phyloP scores from a whole-genome alignment of 2,797 vertebrate genomes.

The Coranthus polyacanthus region DNA sequence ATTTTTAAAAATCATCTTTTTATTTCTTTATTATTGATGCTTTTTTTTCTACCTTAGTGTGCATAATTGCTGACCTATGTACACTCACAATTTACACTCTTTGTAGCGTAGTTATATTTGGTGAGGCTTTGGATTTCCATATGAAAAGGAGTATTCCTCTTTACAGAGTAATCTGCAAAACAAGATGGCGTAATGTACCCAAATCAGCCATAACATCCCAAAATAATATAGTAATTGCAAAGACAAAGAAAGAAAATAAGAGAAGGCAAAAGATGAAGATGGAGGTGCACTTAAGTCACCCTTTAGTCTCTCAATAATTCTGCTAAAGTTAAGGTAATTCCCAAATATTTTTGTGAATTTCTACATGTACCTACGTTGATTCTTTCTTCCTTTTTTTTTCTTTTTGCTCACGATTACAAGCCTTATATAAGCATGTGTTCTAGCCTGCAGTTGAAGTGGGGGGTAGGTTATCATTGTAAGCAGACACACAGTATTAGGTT shows the following conservation, averaged over 20 bases:
- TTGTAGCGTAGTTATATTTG: conserved; percentile 28
- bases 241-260: conserved; percentile 17
- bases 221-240: conserved; percentile 14
- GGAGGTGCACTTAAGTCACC: too few species aligned
- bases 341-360: too few species aligned
- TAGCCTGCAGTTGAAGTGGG: neutral
- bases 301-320: too few species aligned
- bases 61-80: conserved; percentile 14
- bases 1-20: too few species aligned
- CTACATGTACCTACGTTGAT: neutral
- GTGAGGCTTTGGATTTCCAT: conserved; percentile 50
- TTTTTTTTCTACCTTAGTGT: neutral
- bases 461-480: conserved; percentile 25
- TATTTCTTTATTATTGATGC: too few species aligned
- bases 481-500: conserved; percentile 35
- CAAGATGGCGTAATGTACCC: conserved; percentile 15
- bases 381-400: neutral
- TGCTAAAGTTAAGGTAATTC: too few species aligned
- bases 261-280: neutral
- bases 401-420: neutral
- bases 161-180: conserved; percentile 45
- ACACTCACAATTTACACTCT: conserved; percentile 12
- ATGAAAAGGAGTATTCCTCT: conserved; percentile 49
- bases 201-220: conserved; percentile 21
- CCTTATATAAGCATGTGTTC: neutral